Base-by-base conservation (phyloP, 2,797 vertebrate genomes). In the Perodicticus potto region DNA sequence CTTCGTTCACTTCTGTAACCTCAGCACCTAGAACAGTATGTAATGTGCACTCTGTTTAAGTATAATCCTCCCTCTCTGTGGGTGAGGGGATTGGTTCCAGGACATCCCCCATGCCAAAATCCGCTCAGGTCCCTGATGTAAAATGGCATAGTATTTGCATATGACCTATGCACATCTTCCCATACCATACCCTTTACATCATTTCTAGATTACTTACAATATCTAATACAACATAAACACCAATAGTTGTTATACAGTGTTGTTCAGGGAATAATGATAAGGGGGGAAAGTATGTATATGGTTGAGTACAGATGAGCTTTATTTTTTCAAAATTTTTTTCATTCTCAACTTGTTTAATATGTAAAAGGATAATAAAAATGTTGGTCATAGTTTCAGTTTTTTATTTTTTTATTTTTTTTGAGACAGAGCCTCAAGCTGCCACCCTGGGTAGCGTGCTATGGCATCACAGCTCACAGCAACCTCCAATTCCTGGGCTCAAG, bases 291-390 rank as follows among this genome's bases (percentile, higher is more conserved):
- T 77, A 32, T 78, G 32, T 78, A n/a, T 49, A 22, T n/a, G 29
- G 29, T 53, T 77, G 10, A n/a, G 45, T 53, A 77, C 29, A 78
- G 76, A 80, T 2, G 22, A 80, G n/a, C 14, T 78, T 78, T 55
- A 55, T 77, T 55, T 1, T 40, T 45, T 45, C 45, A 45, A 45
- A 43, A 45, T 10, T 45, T 9, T 45, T 40, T 57, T 88, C 89
- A 91, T 85, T 97, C 81, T 86, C 94, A 90, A 90, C 67, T 9
- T 63, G 73, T 96, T 96, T 95, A 96, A 86, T 94, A 32, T 84
- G 92, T 70, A 73, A 97, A 94, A 94, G 77, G 76, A n/a, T 29
- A 53, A 23, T 81, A 76, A 70, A 84, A 89, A 89, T 7, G 6
- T 34, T 73, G 34, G 86, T 20, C 77, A n/a, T 87, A 53, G 45